A percentile compares a stretch with the other conserved stretches of the same genome.
Conservation (phyloP, 2,888 invertebrate species). For the Mechanitis mazaeus region DNA sequence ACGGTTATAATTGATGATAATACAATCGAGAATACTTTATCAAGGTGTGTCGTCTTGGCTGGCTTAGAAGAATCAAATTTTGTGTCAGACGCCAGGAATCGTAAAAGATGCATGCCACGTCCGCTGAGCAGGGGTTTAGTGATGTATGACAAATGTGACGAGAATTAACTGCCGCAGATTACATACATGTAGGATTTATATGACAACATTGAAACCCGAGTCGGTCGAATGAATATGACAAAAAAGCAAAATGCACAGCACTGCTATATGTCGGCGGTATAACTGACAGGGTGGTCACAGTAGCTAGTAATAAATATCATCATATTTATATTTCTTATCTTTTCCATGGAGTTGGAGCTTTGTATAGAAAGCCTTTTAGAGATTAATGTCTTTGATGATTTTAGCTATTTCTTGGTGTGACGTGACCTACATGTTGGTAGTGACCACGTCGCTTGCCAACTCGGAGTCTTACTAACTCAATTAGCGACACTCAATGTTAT, state of each 20-base stretch:
- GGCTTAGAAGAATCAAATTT: neutral
- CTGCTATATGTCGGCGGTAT: too few relatives aligned
- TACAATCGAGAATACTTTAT: neutral
- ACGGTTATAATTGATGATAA: neutral
- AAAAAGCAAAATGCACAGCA: too few relatives aligned
- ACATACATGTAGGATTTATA: too few relatives aligned
- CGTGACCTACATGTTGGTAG: slow-evolving; percentile 41
- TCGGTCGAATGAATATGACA: too few relatives aligned
- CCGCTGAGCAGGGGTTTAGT: neutral
- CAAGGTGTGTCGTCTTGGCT: neutral
- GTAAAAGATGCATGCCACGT: slow-evolving; percentile 10
- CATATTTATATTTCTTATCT: too few relatives aligned
- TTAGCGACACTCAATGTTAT: slow-evolving; percentile 37
- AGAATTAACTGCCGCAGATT: too few relatives aligned
- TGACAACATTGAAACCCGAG: too few relatives aligned
- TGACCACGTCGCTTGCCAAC: slow-evolving; percentile 28
- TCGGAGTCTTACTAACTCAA: slow-evolving; percentile 42
- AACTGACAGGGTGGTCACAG: too few relatives aligned
- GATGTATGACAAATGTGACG: neutral
- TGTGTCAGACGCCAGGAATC: slow-evolving; percentile 12
- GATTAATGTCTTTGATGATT: neutral
- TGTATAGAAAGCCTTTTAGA: neutral
- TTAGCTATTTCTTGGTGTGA: slow-evolving; percentile 6
- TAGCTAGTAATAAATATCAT: too few relatives aligned
- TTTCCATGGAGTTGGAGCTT: neutral